Percentiles rank a stretch among this genome's conserved stretches.
phyloP scores from a whole-genome alignment of 2,113 vertebrate genomes.

The Chascanopsetta lugubris region DNA sequence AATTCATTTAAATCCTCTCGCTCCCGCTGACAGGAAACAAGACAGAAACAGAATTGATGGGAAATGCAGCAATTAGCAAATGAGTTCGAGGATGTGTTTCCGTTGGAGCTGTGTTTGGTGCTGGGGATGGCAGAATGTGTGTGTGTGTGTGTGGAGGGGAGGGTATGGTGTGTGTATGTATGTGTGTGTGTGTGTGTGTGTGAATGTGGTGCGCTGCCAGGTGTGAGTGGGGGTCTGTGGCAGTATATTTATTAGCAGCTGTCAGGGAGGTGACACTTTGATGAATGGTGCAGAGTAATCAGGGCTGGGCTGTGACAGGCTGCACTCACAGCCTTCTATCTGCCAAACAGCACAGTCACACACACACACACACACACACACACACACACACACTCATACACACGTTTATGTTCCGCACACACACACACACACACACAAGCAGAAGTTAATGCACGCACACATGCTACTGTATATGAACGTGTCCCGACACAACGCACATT shows the following conservation, averaged over 20 bases:
- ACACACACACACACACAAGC: constrained; percentile 11
- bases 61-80: constrained; percentile 99
- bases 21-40: constrained; percentile 89
- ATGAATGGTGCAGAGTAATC: constrained; percentile 99
- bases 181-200: constrained; percentile 45
- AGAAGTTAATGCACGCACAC: constrained; percentile 19
- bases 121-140: constrained; percentile 52
- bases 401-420: constrained; percentile 21
- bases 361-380: constrained; percentile 54
- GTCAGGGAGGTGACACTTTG: constrained; percentile 99
- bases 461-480: constrained; percentile 46
- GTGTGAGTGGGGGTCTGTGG: constrained; percentile 93
- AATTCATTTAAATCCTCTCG: constrained; percentile 66
- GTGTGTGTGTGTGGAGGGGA: constrained; percentile 31
- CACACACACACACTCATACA: constrained; percentile 48
- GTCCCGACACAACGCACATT: constrained; percentile 48
- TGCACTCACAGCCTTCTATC: constrained; percentile 94
- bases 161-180: constrained; percentile 78
- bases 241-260: constrained; percentile 99
- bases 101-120: constrained; percentile 73
- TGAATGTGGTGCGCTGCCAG: constrained; percentile 89
- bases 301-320: constrained; percentile 91
- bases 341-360: constrained; percentile 88
- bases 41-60: constrained; percentile 95
- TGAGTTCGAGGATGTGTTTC: constrained; percentile 93